phyloP scores from a whole-genome alignment of 1,140 invertebrate species.

The Pseudobourletiella spinata region DNA sequence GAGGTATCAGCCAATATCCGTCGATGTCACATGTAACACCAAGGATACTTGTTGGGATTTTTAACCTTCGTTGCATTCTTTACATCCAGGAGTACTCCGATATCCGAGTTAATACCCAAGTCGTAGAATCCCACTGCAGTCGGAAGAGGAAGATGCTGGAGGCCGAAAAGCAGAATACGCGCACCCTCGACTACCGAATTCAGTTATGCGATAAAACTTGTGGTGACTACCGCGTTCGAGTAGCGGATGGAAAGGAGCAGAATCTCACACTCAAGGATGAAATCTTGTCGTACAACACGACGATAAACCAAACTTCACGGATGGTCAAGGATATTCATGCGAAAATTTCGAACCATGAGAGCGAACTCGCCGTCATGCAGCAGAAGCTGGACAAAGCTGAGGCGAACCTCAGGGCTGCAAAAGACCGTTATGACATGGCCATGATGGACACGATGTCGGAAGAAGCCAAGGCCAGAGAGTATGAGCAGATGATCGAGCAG shows the following conservation, averaged over 20 bases:
- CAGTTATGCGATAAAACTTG: background rate
- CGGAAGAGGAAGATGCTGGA: background rate
- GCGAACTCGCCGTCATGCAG: conserved; percentile 3
- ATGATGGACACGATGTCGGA: conserved; percentile 1
- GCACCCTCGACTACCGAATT: background rate
- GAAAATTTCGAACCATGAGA: background rate
- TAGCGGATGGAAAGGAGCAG: background rate
- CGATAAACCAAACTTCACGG: background rate
- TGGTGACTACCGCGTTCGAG: background rate
- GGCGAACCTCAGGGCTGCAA: background rate
- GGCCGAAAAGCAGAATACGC: background rate
- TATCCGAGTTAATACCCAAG: background rate
- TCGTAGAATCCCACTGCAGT: background rate
- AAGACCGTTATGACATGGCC: background rate
- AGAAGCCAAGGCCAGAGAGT: conserved; percentile 19
- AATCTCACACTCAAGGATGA: background rate
- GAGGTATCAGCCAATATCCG: conserved; percentile 12
- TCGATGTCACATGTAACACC: background rate
- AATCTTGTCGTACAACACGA: background rate
- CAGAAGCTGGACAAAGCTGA: background rate
- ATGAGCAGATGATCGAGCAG: conserved; percentile 12
- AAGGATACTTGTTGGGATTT: no score
- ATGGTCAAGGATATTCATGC: background rate
- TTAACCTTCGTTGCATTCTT: no score
- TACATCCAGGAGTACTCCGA: conserved; percentile 1